A percentile compares a stretch with the other conserved stretches of the same genome.
phyloP scores from a whole-genome alignment of 1,140 invertebrate species.

The Caenorhabditis remanei region DNA sequence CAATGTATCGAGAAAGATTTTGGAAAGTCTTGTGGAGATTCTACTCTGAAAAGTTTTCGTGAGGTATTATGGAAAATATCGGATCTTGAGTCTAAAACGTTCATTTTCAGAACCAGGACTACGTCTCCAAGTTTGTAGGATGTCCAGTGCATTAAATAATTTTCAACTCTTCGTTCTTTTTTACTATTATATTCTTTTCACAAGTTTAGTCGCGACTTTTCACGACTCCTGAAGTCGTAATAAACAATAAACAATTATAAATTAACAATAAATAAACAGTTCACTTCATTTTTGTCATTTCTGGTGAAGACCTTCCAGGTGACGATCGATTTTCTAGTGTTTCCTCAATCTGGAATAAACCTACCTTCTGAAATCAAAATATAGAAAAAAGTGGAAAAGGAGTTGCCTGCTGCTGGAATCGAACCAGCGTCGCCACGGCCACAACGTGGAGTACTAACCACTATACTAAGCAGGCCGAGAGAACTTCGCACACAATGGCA shows the following conservation, averaged over 20 bases:
- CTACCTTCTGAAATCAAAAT: too few species aligned
- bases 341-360: too few species aligned
- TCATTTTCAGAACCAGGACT: background rate
- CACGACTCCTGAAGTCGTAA: too few species aligned
- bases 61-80: background rate
- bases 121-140: slow-evolving; percentile 24
- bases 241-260: too few species aligned
- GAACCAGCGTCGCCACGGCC: slow-evolving; percentile 73
- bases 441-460: slow-evolving; percentile 74
- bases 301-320: too few species aligned
- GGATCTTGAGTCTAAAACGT: too few species aligned
- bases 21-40: slow-evolving; percentile 6
- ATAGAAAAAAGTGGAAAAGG: slow-evolving; percentile 11
- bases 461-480: slow-evolving; percentile 71
- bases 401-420: slow-evolving; percentile 69
- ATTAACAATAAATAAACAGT: too few species aligned
- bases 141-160: slow-evolving; percentile 15
- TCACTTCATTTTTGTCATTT: too few species aligned
- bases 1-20: slow-evolving; percentile 42
- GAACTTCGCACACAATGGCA: too few species aligned
- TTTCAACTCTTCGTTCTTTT: background rate
- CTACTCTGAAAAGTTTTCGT: slow-evolving; percentile 22
- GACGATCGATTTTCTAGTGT: too few species aligned
- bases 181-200: too few species aligned
- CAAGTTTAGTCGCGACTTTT: too few species aligned